Evolutionary conservation across 2,888 invertebrate genomes (phyloP).

Genomic region (Heteromyza rotundicornis): DNA sequence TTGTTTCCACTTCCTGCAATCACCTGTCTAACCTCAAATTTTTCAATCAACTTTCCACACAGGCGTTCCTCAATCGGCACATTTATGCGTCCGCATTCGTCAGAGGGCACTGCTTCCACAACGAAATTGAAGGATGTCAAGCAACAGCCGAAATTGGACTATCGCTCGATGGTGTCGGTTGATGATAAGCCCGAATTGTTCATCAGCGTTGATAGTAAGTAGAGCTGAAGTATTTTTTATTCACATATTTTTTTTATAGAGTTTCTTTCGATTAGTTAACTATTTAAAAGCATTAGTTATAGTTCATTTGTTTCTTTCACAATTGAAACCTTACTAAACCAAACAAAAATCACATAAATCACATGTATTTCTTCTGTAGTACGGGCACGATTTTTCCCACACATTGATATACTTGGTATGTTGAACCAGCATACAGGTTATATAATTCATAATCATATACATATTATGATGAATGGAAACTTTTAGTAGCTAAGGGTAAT

Average conservation of each 20-base stretch:
- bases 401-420: conserved; percentile 70
- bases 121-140: conserved; percentile 68
- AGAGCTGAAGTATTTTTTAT: conserved; percentile 27
- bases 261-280: too few relatives aligned
- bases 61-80: conserved; percentile 88
- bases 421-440: too few relatives aligned
- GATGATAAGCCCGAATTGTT: conserved; percentile 96
- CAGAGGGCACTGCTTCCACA: conserved; percentile 69
- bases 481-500: too few relatives aligned
- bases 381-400: conserved; percentile 70
- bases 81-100: conserved; percentile 78
- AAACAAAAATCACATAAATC: not conserved
- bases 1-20: conserved; percentile 22
- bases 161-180: conserved; percentile 91
- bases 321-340: not conserved
- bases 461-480: too few relatives aligned
- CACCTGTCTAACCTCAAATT: not conserved
- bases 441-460: too few relatives aligned
- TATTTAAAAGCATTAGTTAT: too few relatives aligned
- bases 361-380: conserved; percentile 52
- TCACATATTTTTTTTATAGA: not conserved
- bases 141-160: conserved; percentile 82
- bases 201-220: conserved; percentile 92
- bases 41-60: not conserved
- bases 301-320: not conserved